These are phyloP conservation scores for Mionectes olivaceus DNA, from an alignment of 2,797 vertebrate species.

Conservation along the genomic window DNA sequence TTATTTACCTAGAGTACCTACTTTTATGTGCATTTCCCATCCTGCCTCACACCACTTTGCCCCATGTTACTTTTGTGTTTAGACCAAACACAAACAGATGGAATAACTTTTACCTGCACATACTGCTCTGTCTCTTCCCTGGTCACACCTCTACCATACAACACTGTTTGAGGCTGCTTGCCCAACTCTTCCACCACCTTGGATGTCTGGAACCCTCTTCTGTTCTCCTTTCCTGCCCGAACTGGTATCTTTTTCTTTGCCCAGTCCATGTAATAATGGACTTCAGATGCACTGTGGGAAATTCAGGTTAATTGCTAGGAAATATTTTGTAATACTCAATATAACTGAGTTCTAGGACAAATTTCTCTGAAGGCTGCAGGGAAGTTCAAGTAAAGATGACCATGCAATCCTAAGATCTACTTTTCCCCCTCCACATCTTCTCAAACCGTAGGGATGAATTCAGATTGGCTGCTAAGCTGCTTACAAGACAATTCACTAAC, in stretches of 20 bases:
- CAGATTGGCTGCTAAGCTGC: background rate
- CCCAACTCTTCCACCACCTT: background rate
- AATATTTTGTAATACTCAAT: background rate
- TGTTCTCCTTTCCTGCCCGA: background rate
- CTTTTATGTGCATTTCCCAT: background rate
- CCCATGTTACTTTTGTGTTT: background rate
- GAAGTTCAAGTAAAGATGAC: background rate
- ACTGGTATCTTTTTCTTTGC: background rate
- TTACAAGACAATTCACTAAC: background rate
- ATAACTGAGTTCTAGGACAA: background rate
- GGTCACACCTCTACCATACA: background rate
- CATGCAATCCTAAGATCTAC: background rate
- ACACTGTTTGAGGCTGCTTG: background rate
- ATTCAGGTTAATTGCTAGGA: background rate
- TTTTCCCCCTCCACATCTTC: background rate
- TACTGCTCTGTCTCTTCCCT: background rate
- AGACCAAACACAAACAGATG: background rate
- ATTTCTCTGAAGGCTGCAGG: background rate
- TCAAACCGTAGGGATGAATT: background rate
- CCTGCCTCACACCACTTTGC: background rate
- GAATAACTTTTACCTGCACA: background rate
- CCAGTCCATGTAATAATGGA: background rate
- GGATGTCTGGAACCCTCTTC: background rate
- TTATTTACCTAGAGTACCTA: background rate
- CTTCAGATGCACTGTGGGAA: background rate